Percentiles rank a stretch among this genome's conserved stretches.
Evolutionary conservation across 2,888 invertebrate species (phyloP).

Genomic region (Apamea epomidion): DNA sequence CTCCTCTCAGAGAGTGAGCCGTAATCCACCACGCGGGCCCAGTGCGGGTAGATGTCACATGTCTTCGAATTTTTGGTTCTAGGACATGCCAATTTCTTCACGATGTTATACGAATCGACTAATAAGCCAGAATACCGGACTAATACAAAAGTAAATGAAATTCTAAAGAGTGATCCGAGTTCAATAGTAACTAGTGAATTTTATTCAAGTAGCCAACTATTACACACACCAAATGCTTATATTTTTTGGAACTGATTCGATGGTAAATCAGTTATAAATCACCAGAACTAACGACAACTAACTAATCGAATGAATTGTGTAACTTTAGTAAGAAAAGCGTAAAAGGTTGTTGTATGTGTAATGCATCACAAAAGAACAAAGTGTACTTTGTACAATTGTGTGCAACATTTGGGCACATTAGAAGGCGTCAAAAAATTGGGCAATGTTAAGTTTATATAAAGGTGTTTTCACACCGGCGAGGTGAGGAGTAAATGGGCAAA

Average conservation of each 20-base stretch:
- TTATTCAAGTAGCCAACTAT: neutral
- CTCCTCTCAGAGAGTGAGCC: no score
- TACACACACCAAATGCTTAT: neutral
- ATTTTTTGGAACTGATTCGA: neutral
- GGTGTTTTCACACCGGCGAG: neutral
- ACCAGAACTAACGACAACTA: neutral
- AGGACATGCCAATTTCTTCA: no score
- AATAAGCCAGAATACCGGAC: no score
- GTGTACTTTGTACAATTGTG: neutral
- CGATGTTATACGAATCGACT: no score
- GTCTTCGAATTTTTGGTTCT: no score
- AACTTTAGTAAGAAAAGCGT: neutral
- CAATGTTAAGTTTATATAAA: neutral
- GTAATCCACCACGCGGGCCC: no score
- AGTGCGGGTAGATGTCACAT: no score
- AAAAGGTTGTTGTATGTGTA: conserved; percentile 3
- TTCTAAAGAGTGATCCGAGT: neutral
- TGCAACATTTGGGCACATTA: conserved; percentile 13
- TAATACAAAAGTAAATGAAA: neutral
- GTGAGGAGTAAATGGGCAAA: neutral
- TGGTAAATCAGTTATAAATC: neutral
- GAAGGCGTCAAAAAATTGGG: conserved; percentile 21
- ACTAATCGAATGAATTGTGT: neutral
- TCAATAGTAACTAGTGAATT: neutral
- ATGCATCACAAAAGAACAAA: conserved; percentile 7